Conservation (phyloP, 2,113 vertebrate species). For the Trichomycterus rosablanca region DNA sequence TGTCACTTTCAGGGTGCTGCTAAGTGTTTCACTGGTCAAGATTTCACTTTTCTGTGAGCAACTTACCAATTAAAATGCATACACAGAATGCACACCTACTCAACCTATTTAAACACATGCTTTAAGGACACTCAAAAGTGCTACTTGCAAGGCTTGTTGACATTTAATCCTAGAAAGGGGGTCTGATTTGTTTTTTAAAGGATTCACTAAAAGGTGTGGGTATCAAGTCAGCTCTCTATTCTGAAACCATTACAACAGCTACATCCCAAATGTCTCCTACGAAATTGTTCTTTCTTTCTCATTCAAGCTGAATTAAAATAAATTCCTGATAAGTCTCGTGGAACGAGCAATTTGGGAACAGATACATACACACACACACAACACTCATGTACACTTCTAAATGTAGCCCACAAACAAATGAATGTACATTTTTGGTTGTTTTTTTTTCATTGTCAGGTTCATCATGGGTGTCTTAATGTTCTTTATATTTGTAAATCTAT, state of each 20-base stretch:
- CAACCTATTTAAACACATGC: slow-evolving; percentile 46
- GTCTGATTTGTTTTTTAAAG: slow-evolving; percentile 5
- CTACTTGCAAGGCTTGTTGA: neutral
- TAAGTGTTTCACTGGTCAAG: slow-evolving; percentile 54
- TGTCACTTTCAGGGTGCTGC: slow-evolving; percentile 50
- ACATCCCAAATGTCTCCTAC: slow-evolving; percentile 25
- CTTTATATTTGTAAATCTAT: no score
- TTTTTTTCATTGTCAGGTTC: slow-evolving; percentile 15
- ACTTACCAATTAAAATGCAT: slow-evolving; percentile 27
- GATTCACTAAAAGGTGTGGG: neutral
- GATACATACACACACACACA: neutral
- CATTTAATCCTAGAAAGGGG: slow-evolving; percentile 8
- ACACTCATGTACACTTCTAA: neutral
- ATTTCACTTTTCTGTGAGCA: slow-evolving; percentile 39
- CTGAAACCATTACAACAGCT: slow-evolving; percentile 5
- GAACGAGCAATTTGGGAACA: slow-evolving; percentile 22
- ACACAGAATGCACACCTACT: slow-evolving; percentile 38
- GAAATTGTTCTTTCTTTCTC: slow-evolving; percentile 26
- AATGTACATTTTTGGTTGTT: slow-evolving; percentile 25
- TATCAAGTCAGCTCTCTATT: neutral
- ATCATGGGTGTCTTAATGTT: slow-evolving; percentile 32
- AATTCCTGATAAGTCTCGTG: slow-evolving; percentile 12
- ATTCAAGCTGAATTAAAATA: slow-evolving; percentile 25
- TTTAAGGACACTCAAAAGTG: slow-evolving; percentile 1
- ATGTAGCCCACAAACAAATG: slow-evolving; percentile 4